Evolutionary conservation across 2,797 vertebrate genomes (phyloP), one percentile per base, ranked within the genome.

Genomic region (Xyrichtys novacula): DNA sequence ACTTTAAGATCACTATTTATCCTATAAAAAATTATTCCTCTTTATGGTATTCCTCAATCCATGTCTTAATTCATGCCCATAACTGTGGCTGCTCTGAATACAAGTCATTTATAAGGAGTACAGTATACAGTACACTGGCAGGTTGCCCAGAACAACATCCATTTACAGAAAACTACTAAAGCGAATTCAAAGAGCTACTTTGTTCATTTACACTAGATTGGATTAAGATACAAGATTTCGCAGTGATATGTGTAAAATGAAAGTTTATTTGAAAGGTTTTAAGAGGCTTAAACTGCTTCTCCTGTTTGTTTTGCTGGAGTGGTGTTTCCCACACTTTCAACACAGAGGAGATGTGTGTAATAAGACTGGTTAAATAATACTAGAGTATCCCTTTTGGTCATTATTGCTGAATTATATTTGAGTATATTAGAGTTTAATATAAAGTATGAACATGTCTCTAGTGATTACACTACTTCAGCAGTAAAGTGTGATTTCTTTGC

Each of bases 381-480:
- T 34, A 2, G 11, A 14, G 14, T 34, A 12, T 34, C 32, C 32
- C 4, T 1, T 34, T 34, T 12, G 8, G 14, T 34, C 10, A 34
- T 2, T 34, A 12, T 34, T 34, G 32, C 14, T 12, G 3, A 14
- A 34, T 34, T 12, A 34, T 34, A 34, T 34, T 34, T 12, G 11
- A 34, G 3, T 34, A 34, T 2, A 12, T 11, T 3, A 34, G 32
- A 34, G 14, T 3, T 12, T 11, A 36, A 17, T 14, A 38, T 38
- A 15, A 19, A 59, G 22, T 28, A 3, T 7, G 31, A 4, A 56
- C 3, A 43, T 7, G 12, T 29, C 36, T 52, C 23, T 11, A 63
- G 59, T 50, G 20, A 69, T 57, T 34, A 61, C n/a, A 49, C 76
- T 48, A 69, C 6, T 65, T 64, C 31, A 56, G 81, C 19, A 47